Evolutionary conservation across 2,113 vertebrate genomes (phyloP).

Genomic region (Lophura nycthemera): DNA sequence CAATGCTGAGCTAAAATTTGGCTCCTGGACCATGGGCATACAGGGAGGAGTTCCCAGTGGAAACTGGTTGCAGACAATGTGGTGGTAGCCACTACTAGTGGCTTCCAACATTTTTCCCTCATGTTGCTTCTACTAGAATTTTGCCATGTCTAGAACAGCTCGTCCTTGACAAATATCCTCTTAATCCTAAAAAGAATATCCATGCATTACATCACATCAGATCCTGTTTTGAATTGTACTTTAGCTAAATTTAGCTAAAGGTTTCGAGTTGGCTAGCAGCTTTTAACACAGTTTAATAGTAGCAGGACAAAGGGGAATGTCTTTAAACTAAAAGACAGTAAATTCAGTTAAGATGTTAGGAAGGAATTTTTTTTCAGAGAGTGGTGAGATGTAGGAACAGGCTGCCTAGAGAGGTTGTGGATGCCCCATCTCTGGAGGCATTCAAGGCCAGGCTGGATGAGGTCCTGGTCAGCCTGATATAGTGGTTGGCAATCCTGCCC

Average conservation of each 20-base stretch:
- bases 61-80: neutral
- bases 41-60: fast-evolving
- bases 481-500: too few species aligned
- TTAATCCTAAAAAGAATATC: neutral
- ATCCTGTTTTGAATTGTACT: neutral
- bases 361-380: too few species aligned
- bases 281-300: too few species aligned
- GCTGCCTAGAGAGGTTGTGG: too few species aligned
- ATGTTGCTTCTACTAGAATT: neutral
- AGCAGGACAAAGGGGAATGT: too few species aligned
- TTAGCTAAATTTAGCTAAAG: neutral
- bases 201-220: neutral
- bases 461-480: too few species aligned
- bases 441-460: too few species aligned
- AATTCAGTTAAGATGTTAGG: too few species aligned
- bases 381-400: too few species aligned
- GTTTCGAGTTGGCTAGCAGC: neutral
- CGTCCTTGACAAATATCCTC: neutral
- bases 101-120: neutral
- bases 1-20: neutral
- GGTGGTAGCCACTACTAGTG: neutral
- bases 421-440: too few species aligned
- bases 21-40: neutral
- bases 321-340: too few species aligned
- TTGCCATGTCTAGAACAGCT: neutral